Conservation (phyloP, 1,140 invertebrate genomes). For the Drosophila pandora region DNA sequence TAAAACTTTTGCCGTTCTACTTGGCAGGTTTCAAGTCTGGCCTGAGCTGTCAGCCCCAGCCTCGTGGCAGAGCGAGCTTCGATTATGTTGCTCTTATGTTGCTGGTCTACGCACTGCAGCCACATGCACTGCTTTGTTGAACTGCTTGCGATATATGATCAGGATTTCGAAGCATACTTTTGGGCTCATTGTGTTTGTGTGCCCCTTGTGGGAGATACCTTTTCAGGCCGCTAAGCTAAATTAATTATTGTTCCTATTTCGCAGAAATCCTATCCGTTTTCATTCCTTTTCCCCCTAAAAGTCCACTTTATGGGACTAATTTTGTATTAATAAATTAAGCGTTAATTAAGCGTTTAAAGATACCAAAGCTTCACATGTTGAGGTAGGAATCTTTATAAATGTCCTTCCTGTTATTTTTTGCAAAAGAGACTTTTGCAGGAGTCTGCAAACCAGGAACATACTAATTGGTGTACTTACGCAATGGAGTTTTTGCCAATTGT, state of each 20-base stretch:
- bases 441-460: too few relatives aligned
- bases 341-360: too few relatives aligned
- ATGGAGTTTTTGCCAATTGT: constrained; percentile 75
- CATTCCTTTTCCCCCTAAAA: too few relatives aligned
- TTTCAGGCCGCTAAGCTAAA: not conserved
- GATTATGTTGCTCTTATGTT: constrained; percentile 50
- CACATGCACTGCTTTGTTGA: constrained; percentile 31
- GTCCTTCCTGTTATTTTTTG: too few relatives aligned
- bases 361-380: too few relatives aligned
- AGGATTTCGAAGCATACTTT: constrained; percentile 31
- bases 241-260: too few relatives aligned
- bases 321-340: too few relatives aligned
- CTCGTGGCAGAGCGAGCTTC: constrained; percentile 32
- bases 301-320: too few relatives aligned
- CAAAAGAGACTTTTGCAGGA: too few relatives aligned
- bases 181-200: not conserved
- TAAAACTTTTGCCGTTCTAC: constrained; percentile 47
- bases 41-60: not conserved
- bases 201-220: not conserved
- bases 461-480: constrained; percentile 65
- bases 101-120: constrained; percentile 42
- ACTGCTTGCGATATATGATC: constrained; percentile 23
- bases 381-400: too few relatives aligned
- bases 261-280: too few relatives aligned
- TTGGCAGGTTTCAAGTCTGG: constrained; percentile 20